Evolutionary conservation across 2,888 invertebrate genomes (phyloP), one percentile per base, ranked within the genome.

Genomic region (Amphiduros pacificus): DNA sequence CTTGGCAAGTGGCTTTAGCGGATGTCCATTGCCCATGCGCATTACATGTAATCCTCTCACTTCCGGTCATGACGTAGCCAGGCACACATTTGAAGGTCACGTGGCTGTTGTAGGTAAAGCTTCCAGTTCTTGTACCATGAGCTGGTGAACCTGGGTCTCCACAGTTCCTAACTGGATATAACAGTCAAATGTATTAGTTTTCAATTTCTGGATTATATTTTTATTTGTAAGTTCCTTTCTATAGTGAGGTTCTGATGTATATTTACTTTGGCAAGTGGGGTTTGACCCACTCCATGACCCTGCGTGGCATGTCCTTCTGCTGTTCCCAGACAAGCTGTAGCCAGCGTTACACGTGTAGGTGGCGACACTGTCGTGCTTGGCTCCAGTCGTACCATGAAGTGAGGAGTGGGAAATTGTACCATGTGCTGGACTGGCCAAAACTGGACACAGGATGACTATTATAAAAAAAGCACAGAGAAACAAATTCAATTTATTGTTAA

Each of bases 301-400:
- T n/a, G n/a, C n/a, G 20, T 44, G 44, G 44, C 44, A 44, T 44
- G n/a, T n/a, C 22, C 44, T 5, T 5, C 20, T 20, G 5, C 6
- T 17, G 5, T 5, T 11, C 6, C 44, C 44, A 6, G 5, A 4
- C n/a, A 44, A 17, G 44, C 5, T 22, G n/a, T 44, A 44, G 6
- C 44, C 44, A 22, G 44, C 22, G n/a, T 44, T 44, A n/a, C 44
- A 44, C n/a, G 44, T 44, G n/a, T 44, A 44, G 44, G n/a, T n/a
- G n/a, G n/a, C n/a, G n/a, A n/a, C n/a, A n/a, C n/a, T n/a, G n/a
- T n/a, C n/a, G n/a, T n/a, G n/a, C n/a, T n/a, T n/a, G n/a, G n/a
- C n/a, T n/a, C n/a, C n/a, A n/a, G n/a, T n/a, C n/a, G n/a, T n/a
- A n/a, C n/a, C n/a, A n/a, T n/a, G n/a, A n/a, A n/a, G n/a, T n/a